These are phyloP conservation scores for Hippopotamyrus pictus DNA, from an alignment of 2,797 vertebrate genomes.

Conservation along the genomic window DNA sequence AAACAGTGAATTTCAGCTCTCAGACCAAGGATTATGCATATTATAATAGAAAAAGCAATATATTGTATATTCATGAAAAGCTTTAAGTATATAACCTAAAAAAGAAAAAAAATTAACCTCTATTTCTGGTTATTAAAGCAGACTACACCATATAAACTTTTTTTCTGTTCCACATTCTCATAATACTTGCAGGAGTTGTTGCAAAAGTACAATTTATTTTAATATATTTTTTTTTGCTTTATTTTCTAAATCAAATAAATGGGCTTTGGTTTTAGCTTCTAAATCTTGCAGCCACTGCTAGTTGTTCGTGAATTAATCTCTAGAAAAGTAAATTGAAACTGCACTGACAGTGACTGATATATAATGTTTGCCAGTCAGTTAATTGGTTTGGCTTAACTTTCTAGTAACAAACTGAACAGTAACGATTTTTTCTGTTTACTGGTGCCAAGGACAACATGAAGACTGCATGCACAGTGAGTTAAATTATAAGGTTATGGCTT, in stretches of 20 bases:
- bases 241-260: background rate
- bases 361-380: background rate
- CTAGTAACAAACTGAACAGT: background rate
- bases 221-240: background rate
- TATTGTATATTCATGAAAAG: background rate
- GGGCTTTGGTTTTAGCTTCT: background rate
- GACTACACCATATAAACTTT: background rate
- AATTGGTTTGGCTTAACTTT: background rate
- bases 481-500: conserved; percentile 9
- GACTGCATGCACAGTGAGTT: background rate
- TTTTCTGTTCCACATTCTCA: background rate
- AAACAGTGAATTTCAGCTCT: background rate
- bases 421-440: background rate
- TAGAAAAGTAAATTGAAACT: background rate
- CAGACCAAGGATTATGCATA: background rate
- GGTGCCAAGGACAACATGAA: background rate
- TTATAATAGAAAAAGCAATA: background rate
- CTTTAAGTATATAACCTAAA: background rate
- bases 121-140: background rate
- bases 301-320: background rate
- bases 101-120: background rate
- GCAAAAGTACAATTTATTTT: background rate
- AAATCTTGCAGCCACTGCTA: background rate
- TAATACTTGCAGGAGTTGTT: background rate
- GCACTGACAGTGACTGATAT: background rate